Percentiles rank a stretch among this genome's conserved stretches.
Evolutionary conservation across 2,113 vertebrate genomes (phyloP).

Genomic region (Sebastes schlegelii): DNA sequence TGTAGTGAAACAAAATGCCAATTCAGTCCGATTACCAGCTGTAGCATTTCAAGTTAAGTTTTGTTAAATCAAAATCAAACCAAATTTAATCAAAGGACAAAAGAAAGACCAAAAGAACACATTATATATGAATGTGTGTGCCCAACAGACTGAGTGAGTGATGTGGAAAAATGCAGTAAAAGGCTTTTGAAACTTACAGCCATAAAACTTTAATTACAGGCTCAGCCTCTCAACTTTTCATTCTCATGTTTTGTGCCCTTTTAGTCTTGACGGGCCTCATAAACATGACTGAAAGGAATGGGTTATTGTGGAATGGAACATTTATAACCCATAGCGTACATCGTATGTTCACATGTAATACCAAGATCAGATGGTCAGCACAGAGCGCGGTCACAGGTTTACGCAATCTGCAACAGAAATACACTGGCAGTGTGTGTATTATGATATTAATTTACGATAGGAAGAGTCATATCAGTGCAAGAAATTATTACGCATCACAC

Average conservation of each 20-base stretch:
- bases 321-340: constrained; percentile 1
- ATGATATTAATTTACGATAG: not conserved
- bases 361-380: not conserved
- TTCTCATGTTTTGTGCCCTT: constrained; percentile 20
- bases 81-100: not conserved
- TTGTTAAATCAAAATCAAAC: not conserved
- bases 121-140: not conserved
- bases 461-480: not conserved
- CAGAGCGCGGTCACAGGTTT: not conserved
- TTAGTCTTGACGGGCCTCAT: not conserved
- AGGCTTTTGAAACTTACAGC: constrained; percentile 33
- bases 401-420: not conserved
- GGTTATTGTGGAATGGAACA: not conserved
- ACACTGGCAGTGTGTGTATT: not conserved
- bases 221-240: not conserved
- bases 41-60: not conserved
- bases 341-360: not conserved
- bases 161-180: constrained; percentile 44
- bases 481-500: too few relatives aligned
- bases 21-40: not conserved
- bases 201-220: constrained; percentile 51
- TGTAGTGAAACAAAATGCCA: not conserved
- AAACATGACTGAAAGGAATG: not conserved
- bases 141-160: not conserved
- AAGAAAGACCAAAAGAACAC: not conserved